Conservation (phyloP, 2,888 invertebrate species). For the Machimus atricapillus region DNA sequence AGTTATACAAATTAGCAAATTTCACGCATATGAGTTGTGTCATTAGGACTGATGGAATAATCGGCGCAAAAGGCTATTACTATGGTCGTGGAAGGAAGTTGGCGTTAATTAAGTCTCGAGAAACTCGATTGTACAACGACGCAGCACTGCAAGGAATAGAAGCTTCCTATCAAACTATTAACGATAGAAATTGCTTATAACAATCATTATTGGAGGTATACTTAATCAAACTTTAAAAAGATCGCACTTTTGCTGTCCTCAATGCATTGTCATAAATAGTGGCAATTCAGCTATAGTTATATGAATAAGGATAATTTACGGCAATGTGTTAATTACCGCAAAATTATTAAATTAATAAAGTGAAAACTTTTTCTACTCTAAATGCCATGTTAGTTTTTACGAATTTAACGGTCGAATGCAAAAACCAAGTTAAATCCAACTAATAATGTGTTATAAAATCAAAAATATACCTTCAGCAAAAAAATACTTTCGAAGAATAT, state of each 20-base stretch:
- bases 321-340: background rate
- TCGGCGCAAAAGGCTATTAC: background rate
- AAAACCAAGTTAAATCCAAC: no score
- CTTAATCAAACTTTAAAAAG: no score
- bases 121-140: background rate
- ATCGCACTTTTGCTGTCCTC: no score
- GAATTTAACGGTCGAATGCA: no score
- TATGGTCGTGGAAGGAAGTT: background rate
- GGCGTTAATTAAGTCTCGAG: background rate
- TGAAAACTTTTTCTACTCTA: no score
- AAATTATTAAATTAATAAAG: no score
- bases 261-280: no score
- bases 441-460: no score
- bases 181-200: background rate
- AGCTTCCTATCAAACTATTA: background rate
- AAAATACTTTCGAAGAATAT: no score
- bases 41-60: background rate
- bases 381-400: no score
- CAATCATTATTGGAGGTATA: background rate
- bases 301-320: background rate
- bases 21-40: background rate
- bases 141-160: background rate
- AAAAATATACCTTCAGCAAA: no score
- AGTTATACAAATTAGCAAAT: slow-evolving; percentile 3
- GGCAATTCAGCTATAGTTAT: background rate